Percentiles rank a stretch among this genome's conserved stretches.
These are phyloP conservation scores for Clarias batrachus DNA, from an alignment of 2,113 vertebrate species.

Conservation along the genomic window DNA sequence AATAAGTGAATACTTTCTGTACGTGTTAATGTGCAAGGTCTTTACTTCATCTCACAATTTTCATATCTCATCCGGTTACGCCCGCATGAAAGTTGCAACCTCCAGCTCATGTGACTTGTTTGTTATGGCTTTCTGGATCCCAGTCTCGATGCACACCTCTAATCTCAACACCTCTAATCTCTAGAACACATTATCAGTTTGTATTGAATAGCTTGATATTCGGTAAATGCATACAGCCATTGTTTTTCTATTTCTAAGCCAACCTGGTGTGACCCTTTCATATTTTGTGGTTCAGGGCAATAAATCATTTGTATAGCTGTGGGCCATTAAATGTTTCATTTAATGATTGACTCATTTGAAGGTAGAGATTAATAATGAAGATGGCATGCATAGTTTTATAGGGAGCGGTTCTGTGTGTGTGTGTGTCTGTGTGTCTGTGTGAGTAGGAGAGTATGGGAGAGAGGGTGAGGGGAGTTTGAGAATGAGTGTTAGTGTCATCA, in stretches of 20 bases:
- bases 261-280: neutral
- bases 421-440: neutral
- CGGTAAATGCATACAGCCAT: neutral
- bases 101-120: neutral
- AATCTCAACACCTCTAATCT: neutral
- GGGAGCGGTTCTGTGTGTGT: slow-evolving; percentile 12
- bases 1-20: too few species aligned
- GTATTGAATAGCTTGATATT: neutral
- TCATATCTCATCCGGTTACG: neutral
- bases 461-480: neutral
- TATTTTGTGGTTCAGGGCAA: slow-evolving; percentile 5
- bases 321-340: slow-evolving; percentile 25
- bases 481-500: neutral
- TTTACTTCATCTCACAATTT: too few species aligned
- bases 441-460: neutral
- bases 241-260: neutral
- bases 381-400: slow-evolving; percentile 14
- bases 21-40: neutral
- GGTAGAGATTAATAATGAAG: slow-evolving; percentile 14
- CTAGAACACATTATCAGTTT: neutral
- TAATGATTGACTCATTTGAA: slow-evolving; percentile 34
- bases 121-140: neutral
- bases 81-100: neutral
- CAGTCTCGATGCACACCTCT: neutral
- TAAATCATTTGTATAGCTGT: slow-evolving; percentile 32